phyloP scores from a whole-genome alignment of 2,113 vertebrate species.

The Bos indicus region DNA sequence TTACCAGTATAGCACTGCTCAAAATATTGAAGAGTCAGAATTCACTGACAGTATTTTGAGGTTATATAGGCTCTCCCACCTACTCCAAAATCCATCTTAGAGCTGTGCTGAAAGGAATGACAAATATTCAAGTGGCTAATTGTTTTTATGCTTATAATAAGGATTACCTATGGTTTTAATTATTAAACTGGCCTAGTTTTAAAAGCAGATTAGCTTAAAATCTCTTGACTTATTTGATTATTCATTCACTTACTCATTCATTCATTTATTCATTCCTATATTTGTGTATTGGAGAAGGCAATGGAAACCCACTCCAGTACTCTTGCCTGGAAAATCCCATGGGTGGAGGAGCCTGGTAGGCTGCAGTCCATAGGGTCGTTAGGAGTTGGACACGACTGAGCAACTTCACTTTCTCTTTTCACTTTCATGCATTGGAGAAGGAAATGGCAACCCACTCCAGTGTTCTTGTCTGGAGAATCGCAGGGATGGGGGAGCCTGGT shows the following conservation, averaged over 20 bases:
- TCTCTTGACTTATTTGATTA: background rate
- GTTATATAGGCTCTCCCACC: background rate
- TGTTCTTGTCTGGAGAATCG: too few species aligned
- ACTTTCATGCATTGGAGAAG: too few species aligned
- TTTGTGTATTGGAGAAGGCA: too few species aligned
- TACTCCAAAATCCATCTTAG: background rate
- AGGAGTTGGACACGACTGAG: too few species aligned
- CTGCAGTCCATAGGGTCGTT: too few species aligned
- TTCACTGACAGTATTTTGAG: background rate
- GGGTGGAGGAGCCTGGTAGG: fast-evolving
- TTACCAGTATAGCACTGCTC: background rate
- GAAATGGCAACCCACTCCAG: too few species aligned
- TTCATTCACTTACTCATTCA: background rate
- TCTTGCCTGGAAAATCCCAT: too few species aligned
- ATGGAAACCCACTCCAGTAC: too few species aligned
- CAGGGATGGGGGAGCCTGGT: too few species aligned
- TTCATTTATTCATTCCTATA: background rate
- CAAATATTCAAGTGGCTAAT: background rate
- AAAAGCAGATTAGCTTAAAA: background rate
- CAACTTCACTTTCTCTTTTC: too few species aligned
- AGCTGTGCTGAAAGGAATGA: background rate
- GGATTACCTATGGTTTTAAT: background rate
- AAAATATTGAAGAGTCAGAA: background rate
- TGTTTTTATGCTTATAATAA: background rate
- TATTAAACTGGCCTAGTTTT: background rate